Conservation (phyloP, 2,113 vertebrate genomes). For the Spizaetus ornatus region DNA sequence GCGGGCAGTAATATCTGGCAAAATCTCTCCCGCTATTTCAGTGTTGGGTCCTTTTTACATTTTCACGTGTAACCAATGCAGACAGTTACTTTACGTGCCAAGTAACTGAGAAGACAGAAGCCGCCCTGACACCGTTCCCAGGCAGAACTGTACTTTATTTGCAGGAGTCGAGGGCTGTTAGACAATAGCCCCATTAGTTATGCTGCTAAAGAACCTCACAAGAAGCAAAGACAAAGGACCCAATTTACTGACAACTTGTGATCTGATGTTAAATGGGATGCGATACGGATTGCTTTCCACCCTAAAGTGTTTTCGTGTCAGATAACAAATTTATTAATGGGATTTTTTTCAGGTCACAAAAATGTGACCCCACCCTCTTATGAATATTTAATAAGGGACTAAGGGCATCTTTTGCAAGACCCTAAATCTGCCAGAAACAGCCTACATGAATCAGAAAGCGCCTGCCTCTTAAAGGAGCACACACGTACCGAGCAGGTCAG, state of each 20-base stretch:
- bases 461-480: slow-evolving; percentile 64
- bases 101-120: neutral
- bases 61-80: neutral
- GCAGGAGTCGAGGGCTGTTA: neutral
- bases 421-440: slow-evolving; percentile 63
- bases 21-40: neutral
- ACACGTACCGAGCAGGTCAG: neutral
- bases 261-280: slow-evolving; percentile 42
- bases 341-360: slow-evolving; percentile 70
- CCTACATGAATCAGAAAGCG: slow-evolving; percentile 8
- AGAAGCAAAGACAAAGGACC: slow-evolving; percentile 53
- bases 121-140: neutral
- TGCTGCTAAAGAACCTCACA: slow-evolving; percentile 30
- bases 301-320: slow-evolving; percentile 64
- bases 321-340: slow-evolving; percentile 75
- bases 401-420: slow-evolving; percentile 48
- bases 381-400: slow-evolving; percentile 75
- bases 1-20: neutral
- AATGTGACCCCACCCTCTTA: slow-evolving; percentile 71
- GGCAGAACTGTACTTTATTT: neutral
- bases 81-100: neutral
- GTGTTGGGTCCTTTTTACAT: neutral
- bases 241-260: slow-evolving; percentile 40
- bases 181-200: slow-evolving; percentile 22
- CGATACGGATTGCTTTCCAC: slow-evolving; percentile 9